These are phyloP conservation scores for Allophyes oxyacanthae DNA, from an alignment of 2,888 invertebrate species.

Conservation along the genomic window DNA sequence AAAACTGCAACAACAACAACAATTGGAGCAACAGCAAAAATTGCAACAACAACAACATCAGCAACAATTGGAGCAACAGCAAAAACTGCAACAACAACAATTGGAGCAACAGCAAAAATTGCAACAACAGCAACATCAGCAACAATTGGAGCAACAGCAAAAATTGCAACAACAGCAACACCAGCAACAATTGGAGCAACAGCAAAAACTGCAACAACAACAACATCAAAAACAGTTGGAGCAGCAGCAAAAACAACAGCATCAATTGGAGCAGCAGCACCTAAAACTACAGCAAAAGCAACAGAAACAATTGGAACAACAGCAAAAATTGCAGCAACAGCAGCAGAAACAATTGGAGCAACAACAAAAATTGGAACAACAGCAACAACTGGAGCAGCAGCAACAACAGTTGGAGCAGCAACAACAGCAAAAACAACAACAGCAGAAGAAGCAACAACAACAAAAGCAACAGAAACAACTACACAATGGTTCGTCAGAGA, in stretches of 20 bases:
- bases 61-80: slow-evolving; percentile 3
- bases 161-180: slow-evolving; percentile 19
- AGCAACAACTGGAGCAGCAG: slow-evolving; percentile 15
- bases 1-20: slow-evolving; percentile 21
- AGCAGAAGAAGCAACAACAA: slow-evolving; percentile 14
- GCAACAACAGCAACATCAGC: slow-evolving; percentile 2
- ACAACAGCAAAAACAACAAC: slow-evolving; percentile 21
- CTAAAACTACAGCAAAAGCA: slow-evolving; percentile 4
- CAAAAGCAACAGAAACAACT: slow-evolving; percentile 49
- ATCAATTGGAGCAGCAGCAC: slow-evolving; percentile 1
- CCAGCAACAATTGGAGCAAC: slow-evolving; percentile 3
- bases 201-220: not conserved
- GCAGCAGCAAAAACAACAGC: slow-evolving; percentile 4
- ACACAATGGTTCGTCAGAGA: slow-evolving; percentile 69
- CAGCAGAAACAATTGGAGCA: slow-evolving; percentile 3
- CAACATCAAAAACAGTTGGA: slow-evolving; percentile 19
- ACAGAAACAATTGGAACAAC: slow-evolving; percentile 21
- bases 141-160: slow-evolving; percentile 4
- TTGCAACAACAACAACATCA: slow-evolving; percentile 55
- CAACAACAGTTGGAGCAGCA: slow-evolving; percentile 16
- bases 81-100: slow-evolving; percentile 14
- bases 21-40: slow-evolving; percentile 14
- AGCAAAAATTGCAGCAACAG: slow-evolving; percentile 25
- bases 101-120: not conserved
- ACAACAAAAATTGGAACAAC: slow-evolving; percentile 3